These are phyloP conservation scores for Microctonus aethiopoides DNA, from an alignment of 2,888 invertebrate genomes.

Conservation along the genomic window DNA sequence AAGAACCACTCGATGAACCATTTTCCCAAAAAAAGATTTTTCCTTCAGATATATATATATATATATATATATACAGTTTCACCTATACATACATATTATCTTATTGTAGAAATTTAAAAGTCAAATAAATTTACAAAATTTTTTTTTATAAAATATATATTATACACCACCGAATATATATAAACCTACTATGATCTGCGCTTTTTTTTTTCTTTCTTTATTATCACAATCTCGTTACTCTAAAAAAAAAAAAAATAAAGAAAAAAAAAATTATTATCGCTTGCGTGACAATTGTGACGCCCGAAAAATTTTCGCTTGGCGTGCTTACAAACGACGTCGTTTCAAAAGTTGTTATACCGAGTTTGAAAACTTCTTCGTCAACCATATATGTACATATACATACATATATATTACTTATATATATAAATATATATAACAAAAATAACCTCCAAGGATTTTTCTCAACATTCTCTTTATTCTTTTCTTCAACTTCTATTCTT, in stretches of 20 bases:
- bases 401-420: background rate
- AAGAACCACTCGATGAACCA: conserved; percentile 31
- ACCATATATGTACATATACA: background rate
- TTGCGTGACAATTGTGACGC: background rate
- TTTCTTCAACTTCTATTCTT: conserved; percentile 12
- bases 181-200: background rate
- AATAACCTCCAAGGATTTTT: background rate
- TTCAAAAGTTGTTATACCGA: conserved; percentile 21
- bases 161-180: too few species aligned
- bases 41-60: background rate
- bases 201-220: background rate
- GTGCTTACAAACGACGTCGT: conserved; percentile 25
- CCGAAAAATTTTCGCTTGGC: conserved; percentile 27
- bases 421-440: too few species aligned
- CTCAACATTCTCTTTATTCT: background rate
- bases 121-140: background rate
- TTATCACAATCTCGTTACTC: conserved; percentile 14
- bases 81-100: background rate
- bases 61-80: background rate
- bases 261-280: conserved; percentile 3
- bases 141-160: background rate
- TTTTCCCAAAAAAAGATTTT: conserved; percentile 17
- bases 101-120: background rate
- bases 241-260: background rate
- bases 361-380: conserved; percentile 19